Conservation (phyloP, 2,113 vertebrate genomes). For the Silurus meridionalis region DNA sequence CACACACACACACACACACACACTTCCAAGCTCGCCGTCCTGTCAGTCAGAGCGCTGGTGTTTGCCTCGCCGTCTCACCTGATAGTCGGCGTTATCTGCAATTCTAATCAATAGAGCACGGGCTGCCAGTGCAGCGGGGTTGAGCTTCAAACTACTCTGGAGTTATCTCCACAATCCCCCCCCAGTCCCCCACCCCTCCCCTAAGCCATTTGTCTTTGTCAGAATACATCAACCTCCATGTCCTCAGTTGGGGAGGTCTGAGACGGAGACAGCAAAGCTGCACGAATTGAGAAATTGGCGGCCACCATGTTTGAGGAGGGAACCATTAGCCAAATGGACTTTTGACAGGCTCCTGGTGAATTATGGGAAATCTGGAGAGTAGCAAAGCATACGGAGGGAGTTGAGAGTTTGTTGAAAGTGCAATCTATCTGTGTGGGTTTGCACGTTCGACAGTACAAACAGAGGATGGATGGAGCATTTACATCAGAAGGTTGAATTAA, state of each 20-base stretch:
- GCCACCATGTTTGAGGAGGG: constrained; percentile 32
- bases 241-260: constrained; percentile 51
- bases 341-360: constrained; percentile 34
- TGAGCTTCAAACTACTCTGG: constrained; percentile 43
- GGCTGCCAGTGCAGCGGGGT: constrained; percentile 42
- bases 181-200: constrained; percentile 47
- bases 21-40: constrained; percentile 58
- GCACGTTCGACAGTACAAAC: not conserved
- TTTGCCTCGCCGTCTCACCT: constrained; percentile 61
- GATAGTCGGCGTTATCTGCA: constrained; percentile 65
- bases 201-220: constrained; percentile 66
- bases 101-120: constrained; percentile 69
- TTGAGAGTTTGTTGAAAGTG: constrained; percentile 28
- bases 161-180: constrained; percentile 48
- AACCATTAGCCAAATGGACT: constrained; percentile 55
- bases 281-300: constrained; percentile 16
- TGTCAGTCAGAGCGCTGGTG: constrained; percentile 60
- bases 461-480: not conserved
- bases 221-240: constrained; percentile 60
- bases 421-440: constrained; percentile 18
- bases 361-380: constrained; percentile 42
- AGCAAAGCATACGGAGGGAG: constrained; percentile 22
- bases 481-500: not conserved
- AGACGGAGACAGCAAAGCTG: constrained; percentile 30
- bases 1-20: not conserved